Conservation (phyloP, 1,140 invertebrate genomes). For the Bombus pascuorum region DNA sequence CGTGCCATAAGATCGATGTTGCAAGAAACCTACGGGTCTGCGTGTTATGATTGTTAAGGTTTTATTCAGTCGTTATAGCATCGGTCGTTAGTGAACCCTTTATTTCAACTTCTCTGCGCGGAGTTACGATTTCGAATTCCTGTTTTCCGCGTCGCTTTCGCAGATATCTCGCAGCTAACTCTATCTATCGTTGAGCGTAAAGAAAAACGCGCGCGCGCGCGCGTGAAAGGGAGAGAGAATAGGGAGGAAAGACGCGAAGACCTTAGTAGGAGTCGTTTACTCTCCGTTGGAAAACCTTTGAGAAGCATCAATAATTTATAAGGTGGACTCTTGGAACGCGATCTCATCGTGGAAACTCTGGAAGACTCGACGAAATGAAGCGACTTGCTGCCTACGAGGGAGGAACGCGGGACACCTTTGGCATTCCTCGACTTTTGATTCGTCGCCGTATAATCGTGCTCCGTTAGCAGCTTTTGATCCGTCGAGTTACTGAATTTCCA, state of each 20-base stretch:
- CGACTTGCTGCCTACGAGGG: background rate
- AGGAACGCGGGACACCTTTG: slow-evolving; percentile 5
- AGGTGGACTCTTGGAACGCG: slow-evolving; percentile 2
- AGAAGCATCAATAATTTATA: slow-evolving; percentile 47
- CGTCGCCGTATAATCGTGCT: slow-evolving; percentile 39
- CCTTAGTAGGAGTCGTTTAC: slow-evolving; percentile 6
- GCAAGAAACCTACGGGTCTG: slow-evolving; percentile 56
- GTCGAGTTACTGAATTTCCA: slow-evolving; percentile 41
- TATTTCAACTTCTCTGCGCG: background rate
- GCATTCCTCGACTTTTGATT: slow-evolving; percentile 11
- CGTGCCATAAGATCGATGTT: slow-evolving; percentile 63
- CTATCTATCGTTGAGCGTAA: background rate
- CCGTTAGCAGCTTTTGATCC: slow-evolving; percentile 45
- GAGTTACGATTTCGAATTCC: slow-evolving; percentile 30
- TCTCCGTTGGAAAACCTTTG: slow-evolving; percentile 20
- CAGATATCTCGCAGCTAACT: too few species aligned
- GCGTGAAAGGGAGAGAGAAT: too few species aligned
- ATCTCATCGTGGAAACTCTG: slow-evolving; percentile 1
- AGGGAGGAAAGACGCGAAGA: background rate
- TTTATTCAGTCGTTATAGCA: slow-evolving; percentile 58
- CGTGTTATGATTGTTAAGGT: slow-evolving; percentile 55
- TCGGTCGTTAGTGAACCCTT: slow-evolving; percentile 50
- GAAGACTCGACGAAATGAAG: slow-evolving; percentile 16
- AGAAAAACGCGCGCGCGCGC: background rate
- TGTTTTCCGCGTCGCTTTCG: background rate